Conservation (phyloP, 2,797 vertebrate genomes). For the Dermochelys coriacea region DNA sequence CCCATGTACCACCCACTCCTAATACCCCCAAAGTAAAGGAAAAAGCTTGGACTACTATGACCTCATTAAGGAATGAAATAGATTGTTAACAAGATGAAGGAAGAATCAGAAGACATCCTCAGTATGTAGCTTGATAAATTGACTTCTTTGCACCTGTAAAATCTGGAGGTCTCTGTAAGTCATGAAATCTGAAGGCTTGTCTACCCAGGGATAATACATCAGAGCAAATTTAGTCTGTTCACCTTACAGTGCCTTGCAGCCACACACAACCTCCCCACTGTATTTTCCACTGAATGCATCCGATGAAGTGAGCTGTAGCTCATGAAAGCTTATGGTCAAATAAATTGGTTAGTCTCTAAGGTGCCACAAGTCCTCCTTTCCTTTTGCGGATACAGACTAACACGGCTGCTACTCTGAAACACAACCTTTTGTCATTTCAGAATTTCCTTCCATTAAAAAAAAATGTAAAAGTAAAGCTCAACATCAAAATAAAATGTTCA, state of each 20-base stretch:
- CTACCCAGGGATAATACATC: background rate
- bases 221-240: background rate
- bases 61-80: background rate
- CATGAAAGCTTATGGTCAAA: too few species aligned
- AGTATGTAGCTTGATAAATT: background rate
- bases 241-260: background rate
- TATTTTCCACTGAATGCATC: too few species aligned
- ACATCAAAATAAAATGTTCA: too few species aligned
- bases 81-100: background rate
- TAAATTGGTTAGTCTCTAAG: too few species aligned
- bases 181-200: too few species aligned
- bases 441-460: too few species aligned
- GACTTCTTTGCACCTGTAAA: background rate
- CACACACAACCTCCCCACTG: rapidly evolving
- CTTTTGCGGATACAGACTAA: too few species aligned
- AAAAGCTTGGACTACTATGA: background rate
- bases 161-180: background rate
- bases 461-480: too few species aligned
- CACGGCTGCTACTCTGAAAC: background rate
- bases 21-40: background rate
- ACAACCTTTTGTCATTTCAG: background rate
- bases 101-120: background rate
- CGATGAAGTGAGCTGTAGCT: too few species aligned
- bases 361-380: too few species aligned
- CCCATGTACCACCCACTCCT: background rate